Evolutionary conservation across 2,113 vertebrate species (phyloP), one percentile per base, ranked within the genome.

Genomic region (Bubo blakistoni): DNA sequence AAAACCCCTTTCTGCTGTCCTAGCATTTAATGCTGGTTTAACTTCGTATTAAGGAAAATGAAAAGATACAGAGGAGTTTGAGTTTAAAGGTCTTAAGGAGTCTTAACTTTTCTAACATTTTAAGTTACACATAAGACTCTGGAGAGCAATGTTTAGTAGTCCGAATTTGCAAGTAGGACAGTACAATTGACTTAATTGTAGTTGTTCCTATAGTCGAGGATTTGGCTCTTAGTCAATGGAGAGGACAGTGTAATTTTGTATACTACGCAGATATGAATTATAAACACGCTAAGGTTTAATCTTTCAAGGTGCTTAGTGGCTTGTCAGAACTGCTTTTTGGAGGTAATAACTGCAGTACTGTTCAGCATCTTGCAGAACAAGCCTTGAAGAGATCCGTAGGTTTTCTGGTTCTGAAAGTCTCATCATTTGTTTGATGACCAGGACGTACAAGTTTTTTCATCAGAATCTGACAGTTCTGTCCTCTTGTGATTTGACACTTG

Each of bases 381-480:
- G 29, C 46, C 36, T 90, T 4, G 8, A 74, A 70, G 71, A 86
- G 24, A 49, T 13, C 11, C 9, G 25, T 27, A 40, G 30, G 42
- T 65, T 95, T 90, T 42, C 81, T 86, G 70, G n/a, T 74, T 72
- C 92, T 82, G 61, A 92, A 78, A 88, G 24, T 19, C 24, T 88
- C 15, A 5, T 54, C 13, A 24, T 67, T 65, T 86, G 44, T 47
- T 90, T 72, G 34, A n/a, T 69, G 49, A 74, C 24, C 8, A 70
- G 44, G 49, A 70, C 44, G 84, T 80, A 91, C 88, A 54, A 27
- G 5, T 16, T 34, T 72, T 84, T 87, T 72, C 30, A 42, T 47
- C 30, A 52, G 86, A 96, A 73, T 57, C 22, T 97, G 90, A 55
- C 90, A 85, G 71, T 70, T 96, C 92, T 84, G 88, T 96, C 81